Percentiles rank a stretch among this genome's conserved stretches.
Conservation (phyloP, 2,888 invertebrate species). For the Caenorhabditis macrosperma region DNA sequence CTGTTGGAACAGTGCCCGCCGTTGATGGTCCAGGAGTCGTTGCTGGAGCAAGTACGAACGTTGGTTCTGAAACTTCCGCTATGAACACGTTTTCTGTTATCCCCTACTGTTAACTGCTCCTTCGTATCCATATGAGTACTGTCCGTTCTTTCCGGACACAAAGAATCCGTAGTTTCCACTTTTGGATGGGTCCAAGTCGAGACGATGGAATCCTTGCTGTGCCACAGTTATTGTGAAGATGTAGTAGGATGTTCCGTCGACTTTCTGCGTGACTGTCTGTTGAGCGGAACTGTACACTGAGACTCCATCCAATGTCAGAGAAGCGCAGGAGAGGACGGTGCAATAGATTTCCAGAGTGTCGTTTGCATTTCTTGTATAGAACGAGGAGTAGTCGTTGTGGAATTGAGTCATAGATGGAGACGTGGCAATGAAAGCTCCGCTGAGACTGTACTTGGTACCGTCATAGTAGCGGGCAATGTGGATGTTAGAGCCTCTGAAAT, state of each 20-base stretch:
- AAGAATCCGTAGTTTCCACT: conserved; percentile 51
- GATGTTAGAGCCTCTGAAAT: conserved; percentile 60
- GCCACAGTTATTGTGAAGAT: conserved; percentile 23
- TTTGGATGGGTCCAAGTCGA: conserved; percentile 10
- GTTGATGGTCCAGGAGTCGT: conserved; percentile 28
- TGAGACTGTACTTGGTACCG: conserved; percentile 15
- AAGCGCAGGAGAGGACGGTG: conserved; percentile 26
- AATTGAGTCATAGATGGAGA: conserved; percentile 61
- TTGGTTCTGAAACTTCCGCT: conserved; percentile 47
- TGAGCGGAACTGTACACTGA: background rate
- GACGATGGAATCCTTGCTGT: conserved; percentile 45
- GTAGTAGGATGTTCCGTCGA: conserved; percentile 39
- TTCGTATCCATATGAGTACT: conserved; percentile 60
- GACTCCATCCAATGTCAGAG: conserved; percentile 30
- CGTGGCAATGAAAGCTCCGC: conserved; percentile 63
- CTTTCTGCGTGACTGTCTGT: conserved; percentile 16
- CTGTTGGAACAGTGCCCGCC: background rate
- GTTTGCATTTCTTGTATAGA: conserved; percentile 62
- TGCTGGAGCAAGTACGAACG: conserved; percentile 51
- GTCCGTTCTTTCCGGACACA: conserved; percentile 56
- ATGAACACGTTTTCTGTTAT: background rate
- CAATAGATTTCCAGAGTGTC: conserved; percentile 58
- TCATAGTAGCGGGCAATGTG: conserved; percentile 63
- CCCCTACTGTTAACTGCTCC: conserved; percentile 55
- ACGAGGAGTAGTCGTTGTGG: conserved; percentile 41